Conservation (phyloP, 1,140 invertebrate species). For the Ostrea edulis region DNA sequence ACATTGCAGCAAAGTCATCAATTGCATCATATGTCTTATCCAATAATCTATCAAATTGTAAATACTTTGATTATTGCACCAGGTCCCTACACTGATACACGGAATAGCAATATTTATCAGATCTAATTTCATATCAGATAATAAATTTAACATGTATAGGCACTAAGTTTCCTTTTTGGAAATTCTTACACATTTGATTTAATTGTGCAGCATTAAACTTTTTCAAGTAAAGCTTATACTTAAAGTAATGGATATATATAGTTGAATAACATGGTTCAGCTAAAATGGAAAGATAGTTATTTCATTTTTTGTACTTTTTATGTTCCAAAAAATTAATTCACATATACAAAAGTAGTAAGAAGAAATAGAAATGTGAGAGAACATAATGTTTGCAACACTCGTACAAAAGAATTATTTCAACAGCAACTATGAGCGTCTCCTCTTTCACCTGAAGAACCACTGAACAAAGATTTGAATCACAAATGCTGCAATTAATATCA, state of each 20-base stretch:
- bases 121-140: too few species aligned
- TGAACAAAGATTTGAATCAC: constrained; percentile 71
- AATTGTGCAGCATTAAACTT: too few species aligned
- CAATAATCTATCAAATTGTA: background rate
- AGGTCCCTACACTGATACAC: background rate
- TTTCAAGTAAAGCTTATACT: too few species aligned
- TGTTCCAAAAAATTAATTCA: too few species aligned
- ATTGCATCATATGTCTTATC: background rate
- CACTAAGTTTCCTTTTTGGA: too few species aligned
- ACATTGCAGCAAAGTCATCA: background rate
- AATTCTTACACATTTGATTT: too few species aligned
- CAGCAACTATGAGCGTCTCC: background rate
- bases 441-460: constrained; percentile 65
- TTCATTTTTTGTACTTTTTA: too few species aligned
- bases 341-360: background rate
- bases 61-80: constrained; percentile 4
- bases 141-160: too few species aligned
- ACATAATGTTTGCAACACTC: background rate
- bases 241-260: too few species aligned
- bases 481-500: constrained; percentile 69
- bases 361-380: background rate
- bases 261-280: too few species aligned
- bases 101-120: too few species aligned
- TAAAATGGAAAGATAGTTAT: too few species aligned
- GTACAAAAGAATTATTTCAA: background rate